A percentile compares a stretch with the other conserved stretches of the same genome.
phyloP scores from a whole-genome alignment of 1,140 invertebrate species.

The Drosophila burlai region DNA sequence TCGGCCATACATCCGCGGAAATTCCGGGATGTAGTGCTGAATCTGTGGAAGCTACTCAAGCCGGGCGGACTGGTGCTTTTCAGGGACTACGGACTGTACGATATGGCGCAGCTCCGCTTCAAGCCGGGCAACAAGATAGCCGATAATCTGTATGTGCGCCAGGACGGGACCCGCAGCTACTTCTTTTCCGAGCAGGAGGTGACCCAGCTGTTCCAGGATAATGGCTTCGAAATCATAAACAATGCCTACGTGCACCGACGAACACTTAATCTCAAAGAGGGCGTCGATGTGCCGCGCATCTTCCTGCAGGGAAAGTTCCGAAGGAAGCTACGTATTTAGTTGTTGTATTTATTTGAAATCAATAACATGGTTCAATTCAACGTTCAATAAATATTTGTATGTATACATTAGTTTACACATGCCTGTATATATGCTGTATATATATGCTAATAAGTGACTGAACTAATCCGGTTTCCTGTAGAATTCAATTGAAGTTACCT shows the following conservation, averaged over 20 bases:
- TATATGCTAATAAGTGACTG: constrained; percentile 56
- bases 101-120: constrained; percentile 98
- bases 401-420: constrained; percentile 69
- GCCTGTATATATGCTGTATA: constrained; percentile 46
- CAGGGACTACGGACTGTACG: constrained; percentile 98
- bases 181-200: constrained; percentile 92
- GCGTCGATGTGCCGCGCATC: constrained; percentile 94
- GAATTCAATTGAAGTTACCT: constrained; percentile 50
- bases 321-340: constrained; percentile 85
- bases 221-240: constrained; percentile 89
- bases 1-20: constrained; percentile 96
- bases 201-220: constrained; percentile 86
- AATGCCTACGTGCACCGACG: constrained; percentile 93
- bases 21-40: constrained; percentile 90
- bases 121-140: constrained; percentile 95
- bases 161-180: constrained; percentile 97
- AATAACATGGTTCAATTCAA: constrained; percentile 76
- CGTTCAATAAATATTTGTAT: constrained; percentile 83
- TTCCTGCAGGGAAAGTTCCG: constrained; percentile 96
- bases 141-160: constrained; percentile 98
- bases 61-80: constrained; percentile 95
- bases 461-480: constrained; percentile 38
- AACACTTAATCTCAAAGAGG: constrained; percentile 96
- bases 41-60: constrained; percentile 90
- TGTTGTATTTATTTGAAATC: constrained; percentile 67